Evolutionary conservation across 2,888 invertebrate species (phyloP).

Genomic region (Synanthedon formicaeformis): DNA sequence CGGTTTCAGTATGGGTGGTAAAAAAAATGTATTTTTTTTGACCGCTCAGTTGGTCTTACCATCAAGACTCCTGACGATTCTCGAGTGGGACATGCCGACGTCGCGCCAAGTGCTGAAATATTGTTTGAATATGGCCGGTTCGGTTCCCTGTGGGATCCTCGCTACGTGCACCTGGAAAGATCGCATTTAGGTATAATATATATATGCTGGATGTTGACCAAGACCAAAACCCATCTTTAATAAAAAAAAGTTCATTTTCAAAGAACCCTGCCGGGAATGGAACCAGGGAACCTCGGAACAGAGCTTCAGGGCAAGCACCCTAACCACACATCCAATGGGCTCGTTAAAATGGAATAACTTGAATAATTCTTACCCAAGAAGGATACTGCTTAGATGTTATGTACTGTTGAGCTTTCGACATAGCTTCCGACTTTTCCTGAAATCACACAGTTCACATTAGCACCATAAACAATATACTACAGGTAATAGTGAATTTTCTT

Average conservation of each 20-base stretch:
- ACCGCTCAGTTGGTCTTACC: not conserved
- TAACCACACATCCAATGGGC: too few species aligned
- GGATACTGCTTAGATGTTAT: conserved; percentile 78
- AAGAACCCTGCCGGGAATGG: too few species aligned
- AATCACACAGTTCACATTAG: conserved; percentile 5
- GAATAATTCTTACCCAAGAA: conserved; percentile 72
- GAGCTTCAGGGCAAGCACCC: too few species aligned
- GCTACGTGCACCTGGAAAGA: conserved; percentile 70
- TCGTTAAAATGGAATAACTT: too few species aligned
- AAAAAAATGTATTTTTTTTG: too few species aligned
- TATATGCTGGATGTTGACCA: too few species aligned
- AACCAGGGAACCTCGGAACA: too few species aligned
- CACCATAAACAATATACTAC: not conserved
- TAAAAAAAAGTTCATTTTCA: not conserved
- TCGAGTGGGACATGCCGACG: conserved; percentile 70
- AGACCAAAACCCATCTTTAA: too few species aligned
- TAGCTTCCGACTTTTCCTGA: conserved; percentile 80
- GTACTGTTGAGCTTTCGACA: conserved; percentile 78
- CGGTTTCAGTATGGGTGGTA: too few species aligned
- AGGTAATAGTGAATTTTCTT: too few species aligned
- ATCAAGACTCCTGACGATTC: conserved; percentile 56
- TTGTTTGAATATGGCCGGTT: conserved; percentile 89
- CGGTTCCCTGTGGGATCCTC: conserved; percentile 84
- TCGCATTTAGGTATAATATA: too few species aligned
- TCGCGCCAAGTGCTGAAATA: conserved; percentile 87